A percentile compares a stretch with the other conserved stretches of the same genome.
These are phyloP conservation scores for Lucinisca nassula DNA, from an alignment of 2,888 invertebrate species.

Conservation along the genomic window DNA sequence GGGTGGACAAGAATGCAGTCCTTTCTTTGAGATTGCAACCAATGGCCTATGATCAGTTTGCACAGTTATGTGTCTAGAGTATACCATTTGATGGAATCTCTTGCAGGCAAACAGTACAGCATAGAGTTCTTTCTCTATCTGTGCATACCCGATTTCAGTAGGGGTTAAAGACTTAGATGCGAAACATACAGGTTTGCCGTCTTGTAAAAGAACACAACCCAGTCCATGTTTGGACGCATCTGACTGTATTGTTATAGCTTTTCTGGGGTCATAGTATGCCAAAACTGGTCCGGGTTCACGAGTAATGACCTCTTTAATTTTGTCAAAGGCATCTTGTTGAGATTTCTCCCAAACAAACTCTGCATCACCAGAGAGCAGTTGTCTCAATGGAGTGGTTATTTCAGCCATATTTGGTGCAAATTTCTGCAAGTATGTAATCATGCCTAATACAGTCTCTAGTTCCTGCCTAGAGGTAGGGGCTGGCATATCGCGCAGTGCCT, in stretches of 20 bases:
- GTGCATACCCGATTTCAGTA: no score
- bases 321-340: conserved; percentile 27
- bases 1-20: conserved; percentile 48
- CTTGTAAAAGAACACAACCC: no score
- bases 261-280: conserved; percentile 51
- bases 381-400: conserved; percentile 61
- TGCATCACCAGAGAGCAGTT: conserved; percentile 46
- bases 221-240: no score
- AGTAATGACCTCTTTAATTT: conserved; percentile 53
- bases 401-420: conserved; percentile 67
- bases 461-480: conserved; percentile 50
- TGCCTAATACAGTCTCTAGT: conserved; percentile 47
- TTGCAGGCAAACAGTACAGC: conserved; percentile 61
- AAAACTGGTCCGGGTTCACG: conserved; percentile 57
- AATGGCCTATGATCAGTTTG: conserved; percentile 67
- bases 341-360: conserved; percentile 24
- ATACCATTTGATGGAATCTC: conserved; percentile 64
- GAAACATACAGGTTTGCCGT: no score
- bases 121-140: conserved; percentile 70
- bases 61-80: conserved; percentile 34
- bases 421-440: conserved; percentile 54
- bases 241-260: conserved; percentile 28
- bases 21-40: conserved; percentile 56
- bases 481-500: conserved; percentile 61
- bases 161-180: no score